Evolutionary conservation across 2,888 invertebrate genomes (phyloP).

Genomic region (Habrosyne pyritoides): DNA sequence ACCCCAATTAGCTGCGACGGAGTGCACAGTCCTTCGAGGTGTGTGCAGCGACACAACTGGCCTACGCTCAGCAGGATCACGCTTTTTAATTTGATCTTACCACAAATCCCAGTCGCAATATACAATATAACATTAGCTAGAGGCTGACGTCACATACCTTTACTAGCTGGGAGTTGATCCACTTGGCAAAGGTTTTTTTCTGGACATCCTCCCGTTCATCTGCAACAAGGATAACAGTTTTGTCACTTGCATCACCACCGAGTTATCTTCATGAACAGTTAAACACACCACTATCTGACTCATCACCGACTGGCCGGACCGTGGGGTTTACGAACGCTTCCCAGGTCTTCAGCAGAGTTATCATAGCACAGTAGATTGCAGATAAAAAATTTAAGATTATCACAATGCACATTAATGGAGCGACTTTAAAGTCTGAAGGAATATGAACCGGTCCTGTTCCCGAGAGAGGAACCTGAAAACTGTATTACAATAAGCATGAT

Average conservation of each 20-base stretch:
- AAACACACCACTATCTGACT: background rate
- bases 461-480: slow-evolving; percentile 16
- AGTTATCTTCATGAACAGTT: background rate
- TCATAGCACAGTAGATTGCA: slow-evolving; percentile 36
- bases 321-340: slow-evolving; percentile 43
- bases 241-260: background rate
- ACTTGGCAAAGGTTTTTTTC: slow-evolving; percentile 97
- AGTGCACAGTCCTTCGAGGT: too few species aligned
- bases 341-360: slow-evolving; percentile 58
- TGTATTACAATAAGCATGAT: slow-evolving; percentile 15
- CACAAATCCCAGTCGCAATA: too few species aligned
- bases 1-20: background rate
- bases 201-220: slow-evolving; percentile 97
- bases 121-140: too few species aligned
- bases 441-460: background rate
- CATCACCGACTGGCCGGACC: background rate
- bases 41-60: too few species aligned
- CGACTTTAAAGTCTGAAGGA: background rate
- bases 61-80: too few species aligned
- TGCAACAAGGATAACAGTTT: slow-evolving; percentile 70
- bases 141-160: slow-evolving; percentile 86
- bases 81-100: too few species aligned
- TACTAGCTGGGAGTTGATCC: slow-evolving; percentile 93
- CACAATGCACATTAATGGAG: background rate
- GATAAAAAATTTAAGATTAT: background rate